phyloP scores from a whole-genome alignment of 2,113 vertebrate species.

The Grammomys dolichurus region DNA sequence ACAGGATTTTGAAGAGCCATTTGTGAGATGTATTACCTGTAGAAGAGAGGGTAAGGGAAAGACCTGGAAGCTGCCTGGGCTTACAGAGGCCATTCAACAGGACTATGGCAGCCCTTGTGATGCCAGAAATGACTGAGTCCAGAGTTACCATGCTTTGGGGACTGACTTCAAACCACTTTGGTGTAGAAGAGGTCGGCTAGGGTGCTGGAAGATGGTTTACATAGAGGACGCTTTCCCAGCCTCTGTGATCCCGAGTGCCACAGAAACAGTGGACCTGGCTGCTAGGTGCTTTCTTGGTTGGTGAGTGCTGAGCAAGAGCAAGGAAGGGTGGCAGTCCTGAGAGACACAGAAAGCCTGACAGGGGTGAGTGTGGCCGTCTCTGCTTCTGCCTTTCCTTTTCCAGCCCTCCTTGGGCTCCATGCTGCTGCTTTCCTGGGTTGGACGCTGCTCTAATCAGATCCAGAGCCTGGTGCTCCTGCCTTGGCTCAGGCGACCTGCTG shows the following conservation, averaged over 20 bases:
- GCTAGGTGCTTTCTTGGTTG: background rate
- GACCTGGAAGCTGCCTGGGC: background rate
- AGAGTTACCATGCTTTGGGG: background rate
- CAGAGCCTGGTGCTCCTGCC: background rate
- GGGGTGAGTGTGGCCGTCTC: fast-evolving
- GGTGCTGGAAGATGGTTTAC: background rate
- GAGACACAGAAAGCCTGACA: background rate
- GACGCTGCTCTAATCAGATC: too few species aligned
- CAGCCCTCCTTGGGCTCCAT: background rate
- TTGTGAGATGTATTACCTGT: background rate
- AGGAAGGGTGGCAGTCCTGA: background rate
- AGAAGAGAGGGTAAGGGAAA: background rate
- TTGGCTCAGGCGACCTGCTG: background rate
- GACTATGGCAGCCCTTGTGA: background rate
- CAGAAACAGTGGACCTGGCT: background rate
- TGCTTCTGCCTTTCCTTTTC: background rate
- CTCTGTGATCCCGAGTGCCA: background rate
- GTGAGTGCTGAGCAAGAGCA: background rate
- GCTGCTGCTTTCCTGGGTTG: background rate
- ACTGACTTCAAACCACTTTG: background rate
- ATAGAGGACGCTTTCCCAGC: background rate
- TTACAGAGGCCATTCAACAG: background rate
- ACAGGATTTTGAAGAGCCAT: background rate
- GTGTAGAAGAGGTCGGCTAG: background rate
- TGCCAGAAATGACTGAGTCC: background rate